phyloP scores from a whole-genome alignment of 2,888 invertebrate species.

The Acanthopleura granulata region DNA sequence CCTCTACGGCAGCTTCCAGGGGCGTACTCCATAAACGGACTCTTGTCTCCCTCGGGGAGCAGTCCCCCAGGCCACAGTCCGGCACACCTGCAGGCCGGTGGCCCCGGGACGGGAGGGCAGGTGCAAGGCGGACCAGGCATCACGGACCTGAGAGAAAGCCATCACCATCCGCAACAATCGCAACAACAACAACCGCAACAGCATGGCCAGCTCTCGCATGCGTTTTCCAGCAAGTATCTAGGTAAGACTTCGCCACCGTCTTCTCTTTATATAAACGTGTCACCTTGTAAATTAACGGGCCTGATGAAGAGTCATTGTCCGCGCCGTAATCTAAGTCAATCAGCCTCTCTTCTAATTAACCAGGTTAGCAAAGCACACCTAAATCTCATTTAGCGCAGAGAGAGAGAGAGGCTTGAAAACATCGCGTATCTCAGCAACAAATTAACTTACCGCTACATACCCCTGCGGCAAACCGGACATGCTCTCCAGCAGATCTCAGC shows the following conservation, averaged over 20 bases:
- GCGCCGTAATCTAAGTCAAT: not conserved
- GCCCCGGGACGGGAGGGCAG: not conserved
- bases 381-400: no score
- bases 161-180: not conserved
- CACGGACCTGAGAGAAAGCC: not conserved
- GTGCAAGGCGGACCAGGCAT: not conserved
- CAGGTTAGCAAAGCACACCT: not conserved
- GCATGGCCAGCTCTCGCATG: not conserved
- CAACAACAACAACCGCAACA: not conserved
- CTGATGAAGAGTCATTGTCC: no score
- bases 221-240: conserved; percentile 6
- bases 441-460: not conserved
- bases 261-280: no score
- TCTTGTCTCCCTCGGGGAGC: not conserved
- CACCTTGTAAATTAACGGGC: no score
- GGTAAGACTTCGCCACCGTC: not conserved
- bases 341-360: not conserved
- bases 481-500: not conserved
- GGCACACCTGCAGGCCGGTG: not conserved
- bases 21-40: conserved; percentile 11
- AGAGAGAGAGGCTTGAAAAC: not conserved
- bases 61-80: not conserved
- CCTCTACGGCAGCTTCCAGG: not conserved
- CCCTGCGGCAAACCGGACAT: not conserved
- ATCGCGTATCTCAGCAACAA: not conserved